Conservation (phyloP, 2,113 vertebrate genomes). For the Eleginops maclovinus region DNA sequence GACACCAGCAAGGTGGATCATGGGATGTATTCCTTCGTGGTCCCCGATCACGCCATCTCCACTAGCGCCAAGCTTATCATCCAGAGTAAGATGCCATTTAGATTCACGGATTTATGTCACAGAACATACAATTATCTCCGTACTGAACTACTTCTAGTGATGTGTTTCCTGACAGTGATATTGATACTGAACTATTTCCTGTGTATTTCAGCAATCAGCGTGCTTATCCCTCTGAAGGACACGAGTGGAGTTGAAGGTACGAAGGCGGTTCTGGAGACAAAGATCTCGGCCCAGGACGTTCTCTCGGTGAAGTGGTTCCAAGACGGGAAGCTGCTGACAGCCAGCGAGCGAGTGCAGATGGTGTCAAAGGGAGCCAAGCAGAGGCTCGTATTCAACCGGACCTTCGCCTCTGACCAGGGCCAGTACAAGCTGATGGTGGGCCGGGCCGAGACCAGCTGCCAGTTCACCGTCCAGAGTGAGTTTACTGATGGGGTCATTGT, state of each 20-base stretch:
- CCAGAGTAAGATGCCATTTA: constrained; percentile 87
- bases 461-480: constrained; percentile 90
- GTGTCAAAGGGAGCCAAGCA: constrained; percentile 96
- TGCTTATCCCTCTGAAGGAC: constrained; percentile 91
- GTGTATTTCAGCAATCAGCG: constrained; percentile 87
- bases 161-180: too few relatives aligned
- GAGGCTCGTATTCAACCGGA: constrained; percentile 90
- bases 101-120: too few relatives aligned
- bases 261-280: constrained; percentile 94
- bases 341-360: constrained; percentile 90
- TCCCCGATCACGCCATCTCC: constrained; percentile 89
- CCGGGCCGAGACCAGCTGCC: constrained; percentile 91
- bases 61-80: constrained; percentile 88
- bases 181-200: background rate
- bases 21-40: constrained; percentile 90
- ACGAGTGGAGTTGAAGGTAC: constrained; percentile 90
- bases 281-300: constrained; percentile 95
- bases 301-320: constrained; percentile 94
- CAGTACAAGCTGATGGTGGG: constrained; percentile 90
- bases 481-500: background rate
- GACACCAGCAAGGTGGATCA: constrained; percentile 91
- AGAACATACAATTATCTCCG: too few relatives aligned
- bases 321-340: constrained; percentile 86
- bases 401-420: constrained; percentile 92
- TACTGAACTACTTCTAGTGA: too few relatives aligned